Evolutionary conservation across 2,888 invertebrate genomes (phyloP).

Genomic region (Clusia tigrina): DNA sequence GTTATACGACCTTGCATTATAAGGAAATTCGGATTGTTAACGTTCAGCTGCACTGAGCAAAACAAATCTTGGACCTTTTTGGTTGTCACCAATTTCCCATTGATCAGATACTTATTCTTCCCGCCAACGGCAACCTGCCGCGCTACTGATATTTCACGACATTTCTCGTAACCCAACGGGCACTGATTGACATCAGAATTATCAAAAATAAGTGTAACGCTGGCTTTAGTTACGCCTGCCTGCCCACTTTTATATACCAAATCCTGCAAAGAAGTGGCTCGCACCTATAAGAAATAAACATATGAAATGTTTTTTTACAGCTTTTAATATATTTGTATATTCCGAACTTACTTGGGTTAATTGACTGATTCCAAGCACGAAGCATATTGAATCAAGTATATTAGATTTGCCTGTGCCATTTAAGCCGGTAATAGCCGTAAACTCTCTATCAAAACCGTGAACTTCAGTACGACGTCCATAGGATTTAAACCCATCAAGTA

Average conservation of each 20-base stretch:
- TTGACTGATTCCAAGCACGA: slow-evolving; percentile 94
- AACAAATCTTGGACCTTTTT: slow-evolving; percentile 93
- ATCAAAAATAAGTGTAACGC: slow-evolving; percentile 95
- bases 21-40: slow-evolving; percentile 98
- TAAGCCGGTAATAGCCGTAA: slow-evolving; percentile 97
- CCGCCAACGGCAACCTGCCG: slow-evolving; percentile 86
- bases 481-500: slow-evolving; percentile 97
- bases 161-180: slow-evolving; percentile 91
- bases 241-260: slow-evolving; percentile 98
- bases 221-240: slow-evolving; percentile 93
- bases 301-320: background rate
- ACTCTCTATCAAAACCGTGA: slow-evolving; percentile 89
- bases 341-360: slow-evolving; percentile 82
- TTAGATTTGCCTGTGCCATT: slow-evolving; percentile 99
- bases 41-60: slow-evolving; percentile 95
- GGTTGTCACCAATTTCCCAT: slow-evolving; percentile 89
- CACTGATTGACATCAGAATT: slow-evolving; percentile 82
- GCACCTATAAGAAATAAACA: slow-evolving; percentile 71
- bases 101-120: slow-evolving; percentile 92
- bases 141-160: slow-evolving; percentile 90
- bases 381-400: slow-evolving; percentile 96
- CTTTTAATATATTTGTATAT: background rate
- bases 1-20: slow-evolving; percentile 99
- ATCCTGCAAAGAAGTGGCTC: slow-evolving; percentile 90
- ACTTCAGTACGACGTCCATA: slow-evolving; percentile 93